These are phyloP conservation scores for Cerastis leucographa DNA, from an alignment of 2,888 invertebrate genomes.

Conservation along the genomic window DNA sequence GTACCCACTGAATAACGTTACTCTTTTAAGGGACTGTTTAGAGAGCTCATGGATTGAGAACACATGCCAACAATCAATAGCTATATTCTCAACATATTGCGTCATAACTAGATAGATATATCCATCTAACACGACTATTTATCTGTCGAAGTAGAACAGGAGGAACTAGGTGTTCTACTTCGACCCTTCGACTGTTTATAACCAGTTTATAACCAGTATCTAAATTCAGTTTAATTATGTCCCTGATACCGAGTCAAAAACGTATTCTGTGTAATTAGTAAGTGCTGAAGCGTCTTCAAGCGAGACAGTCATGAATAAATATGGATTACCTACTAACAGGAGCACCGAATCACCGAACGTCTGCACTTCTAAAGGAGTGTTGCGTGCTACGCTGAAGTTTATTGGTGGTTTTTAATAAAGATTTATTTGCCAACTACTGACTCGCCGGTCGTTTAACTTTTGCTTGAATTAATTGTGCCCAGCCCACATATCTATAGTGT, in stretches of 20 bases:
- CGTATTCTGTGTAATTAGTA: conserved; percentile 14
- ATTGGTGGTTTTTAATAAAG: conserved; percentile 62
- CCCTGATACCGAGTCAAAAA: conserved; percentile 3
- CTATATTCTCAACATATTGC: not conserved
- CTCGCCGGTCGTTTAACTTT: conserved; percentile 58
- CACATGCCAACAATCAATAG: conserved; percentile 28
- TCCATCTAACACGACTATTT: no score
- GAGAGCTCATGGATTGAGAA: conserved; percentile 36
- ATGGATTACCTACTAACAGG: conserved; percentile 49
- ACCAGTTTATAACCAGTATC: conserved; percentile 5
- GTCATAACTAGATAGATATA: no score
- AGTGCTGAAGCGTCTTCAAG: conserved; percentile 21
- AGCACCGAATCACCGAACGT: conserved; percentile 48
- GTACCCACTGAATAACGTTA: conserved; percentile 56
- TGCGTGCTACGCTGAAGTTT: conserved; percentile 57
- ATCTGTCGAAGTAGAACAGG: no score
- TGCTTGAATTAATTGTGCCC: conserved; percentile 51
- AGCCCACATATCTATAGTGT: conserved; percentile 45
- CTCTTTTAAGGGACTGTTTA: conserved; percentile 59
- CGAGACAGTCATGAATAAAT: conserved; percentile 53
- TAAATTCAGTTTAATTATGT: conserved; percentile 15
- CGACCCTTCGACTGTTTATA: no score
- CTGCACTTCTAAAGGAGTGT: conserved; percentile 51
- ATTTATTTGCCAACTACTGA: conserved; percentile 58
- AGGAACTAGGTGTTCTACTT: no score